Conservation (phyloP, 2,888 invertebrate species). For the Acleris sparsana region DNA sequence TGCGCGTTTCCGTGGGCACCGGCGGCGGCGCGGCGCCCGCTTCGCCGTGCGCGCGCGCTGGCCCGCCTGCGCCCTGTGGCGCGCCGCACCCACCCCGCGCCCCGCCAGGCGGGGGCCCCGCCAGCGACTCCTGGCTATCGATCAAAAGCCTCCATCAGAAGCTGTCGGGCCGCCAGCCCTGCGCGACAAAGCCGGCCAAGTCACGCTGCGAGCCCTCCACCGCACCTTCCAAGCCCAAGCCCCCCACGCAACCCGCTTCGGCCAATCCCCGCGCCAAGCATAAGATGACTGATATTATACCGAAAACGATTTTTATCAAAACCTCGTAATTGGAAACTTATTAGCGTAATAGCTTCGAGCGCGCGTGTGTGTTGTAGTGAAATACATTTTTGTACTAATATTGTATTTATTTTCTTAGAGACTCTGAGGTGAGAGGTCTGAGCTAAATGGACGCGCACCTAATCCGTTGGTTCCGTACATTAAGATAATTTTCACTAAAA, state of each 20-base stretch:
- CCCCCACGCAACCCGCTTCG: conserved; percentile 8
- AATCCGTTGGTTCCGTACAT: too few species aligned
- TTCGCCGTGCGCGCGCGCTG: conserved; percentile 26
- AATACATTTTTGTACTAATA: too few species aligned
- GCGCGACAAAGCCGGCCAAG: conserved; percentile 3
- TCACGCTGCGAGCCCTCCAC: not conserved
- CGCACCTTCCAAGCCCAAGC: conserved; percentile 1
- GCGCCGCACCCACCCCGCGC: not conserved
- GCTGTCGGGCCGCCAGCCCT: conserved; percentile 20
- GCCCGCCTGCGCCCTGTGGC: conserved; percentile 30
- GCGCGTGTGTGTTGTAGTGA: too few species aligned
- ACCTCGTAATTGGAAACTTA: not conserved
- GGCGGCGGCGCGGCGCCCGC: conserved; percentile 21
- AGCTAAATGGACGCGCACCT: too few species aligned
- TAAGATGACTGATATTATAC: conserved; percentile 18
- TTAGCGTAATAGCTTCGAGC: too few species aligned
- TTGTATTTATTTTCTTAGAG: too few species aligned
- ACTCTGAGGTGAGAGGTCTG: too few species aligned
- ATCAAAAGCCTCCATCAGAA: conserved; percentile 27
- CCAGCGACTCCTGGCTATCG: conserved; percentile 25
- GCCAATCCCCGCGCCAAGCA: conserved; percentile 17
- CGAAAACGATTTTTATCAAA: conserved; percentile 20
- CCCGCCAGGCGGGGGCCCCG: not conserved
- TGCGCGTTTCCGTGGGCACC: conserved; percentile 35
- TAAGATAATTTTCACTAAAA: too few species aligned